Percentiles rank a stretch among this genome's conserved stretches.
Evolutionary conservation across 1,140 invertebrate species (phyloP).

Genomic region (Drosophila triauraria): DNA sequence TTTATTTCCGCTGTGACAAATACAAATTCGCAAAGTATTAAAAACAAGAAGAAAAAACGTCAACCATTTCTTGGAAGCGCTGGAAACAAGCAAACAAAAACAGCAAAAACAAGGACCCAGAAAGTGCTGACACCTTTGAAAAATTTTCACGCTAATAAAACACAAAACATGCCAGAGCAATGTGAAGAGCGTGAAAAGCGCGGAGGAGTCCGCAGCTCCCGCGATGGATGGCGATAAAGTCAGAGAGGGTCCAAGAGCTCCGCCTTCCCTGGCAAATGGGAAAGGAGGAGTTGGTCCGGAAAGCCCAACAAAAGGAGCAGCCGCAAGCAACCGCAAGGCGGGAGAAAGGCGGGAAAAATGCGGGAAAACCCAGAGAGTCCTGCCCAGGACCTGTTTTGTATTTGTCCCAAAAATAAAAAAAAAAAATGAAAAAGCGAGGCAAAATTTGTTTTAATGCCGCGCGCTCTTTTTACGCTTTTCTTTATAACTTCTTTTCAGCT

Average conservation of each 20-base stretch:
- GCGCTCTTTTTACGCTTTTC: slow-evolving; percentile 74
- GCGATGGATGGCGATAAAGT: slow-evolving; percentile 68
- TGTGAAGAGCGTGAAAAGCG: slow-evolving; percentile 67
- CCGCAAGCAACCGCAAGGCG: slow-evolving; percentile 46
- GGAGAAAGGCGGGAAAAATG: slow-evolving; percentile 8
- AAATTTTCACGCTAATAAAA: slow-evolving; percentile 82
- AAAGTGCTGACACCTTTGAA: slow-evolving; percentile 81
- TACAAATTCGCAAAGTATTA: slow-evolving; percentile 39
- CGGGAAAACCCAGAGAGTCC: slow-evolving; percentile 10
- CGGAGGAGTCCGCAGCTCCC: slow-evolving; percentile 18
- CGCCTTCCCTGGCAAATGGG: not conserved
- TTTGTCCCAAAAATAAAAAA: slow-evolving; percentile 41
- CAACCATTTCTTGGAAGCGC: slow-evolving; percentile 41
- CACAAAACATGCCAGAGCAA: slow-evolving; percentile 76
- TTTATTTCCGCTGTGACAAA: slow-evolving; percentile 26
- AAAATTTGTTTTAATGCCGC: slow-evolving; percentile 79
- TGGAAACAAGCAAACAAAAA: slow-evolving; percentile 35
- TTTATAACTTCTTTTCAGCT: slow-evolving; percentile 76
- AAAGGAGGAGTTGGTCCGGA: slow-evolving; percentile 1
- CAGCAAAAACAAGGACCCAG: slow-evolving; percentile 50
- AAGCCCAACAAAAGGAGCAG: slow-evolving; percentile 44
- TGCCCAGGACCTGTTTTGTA: slow-evolving; percentile 67
- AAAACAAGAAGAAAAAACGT: slow-evolving; percentile 8
- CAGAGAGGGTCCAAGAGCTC: slow-evolving; percentile 20
- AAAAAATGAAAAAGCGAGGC: slow-evolving; percentile 30